Evolutionary conservation across 2,797 vertebrate genomes (phyloP), one percentile per base, ranked within the genome.

Genomic region (Poecilia wingei): DNA sequence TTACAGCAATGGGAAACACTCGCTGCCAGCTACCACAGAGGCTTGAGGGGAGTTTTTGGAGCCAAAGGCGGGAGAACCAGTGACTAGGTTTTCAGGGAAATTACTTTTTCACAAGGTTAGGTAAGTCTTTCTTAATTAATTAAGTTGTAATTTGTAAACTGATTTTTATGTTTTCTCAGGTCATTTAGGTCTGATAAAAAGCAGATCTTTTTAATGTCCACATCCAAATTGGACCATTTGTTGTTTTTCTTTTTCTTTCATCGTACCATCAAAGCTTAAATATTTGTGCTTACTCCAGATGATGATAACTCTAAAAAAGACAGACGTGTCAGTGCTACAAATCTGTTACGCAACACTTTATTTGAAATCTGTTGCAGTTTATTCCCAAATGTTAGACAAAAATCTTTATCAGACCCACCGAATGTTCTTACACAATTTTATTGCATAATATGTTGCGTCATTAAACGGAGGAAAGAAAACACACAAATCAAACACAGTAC

Each of bases 401-500:
- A 53, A 28, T 20, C 66, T 33, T 68, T 69, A 77, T 69, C 77
- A 33, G 79, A 59, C 53, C 53, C 59, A 3, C 70, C 70, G 39
- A 33, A 47, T 79, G 70, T 71, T 70, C 57, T 81, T 46, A 78
- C 55, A 66, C 41, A 80, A 64, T 86, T 79, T 66, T 31, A 74
- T 81, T 75, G 76, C 78, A 57, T 79, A 84, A 84, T 39, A 47
- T 22, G 49, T 31, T 85, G 72, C 79, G 72, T 85, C 75, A 84
- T 84, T 84, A 84, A 80, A 61, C 6, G 33, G 41, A 84, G 61
- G 79, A 70, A 85, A 86, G 70, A 82, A 81, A 66, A 51, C 47
- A 41, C 76, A 75, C 75, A 88, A 87, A 88, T 82, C 86, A 82
- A 87, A 68, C 70, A 76, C 81, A 81, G 77, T 22, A 22, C 49